Base-by-base conservation (phyloP, 2,113 vertebrate genomes). In the Mastomys natalensis region DNA sequence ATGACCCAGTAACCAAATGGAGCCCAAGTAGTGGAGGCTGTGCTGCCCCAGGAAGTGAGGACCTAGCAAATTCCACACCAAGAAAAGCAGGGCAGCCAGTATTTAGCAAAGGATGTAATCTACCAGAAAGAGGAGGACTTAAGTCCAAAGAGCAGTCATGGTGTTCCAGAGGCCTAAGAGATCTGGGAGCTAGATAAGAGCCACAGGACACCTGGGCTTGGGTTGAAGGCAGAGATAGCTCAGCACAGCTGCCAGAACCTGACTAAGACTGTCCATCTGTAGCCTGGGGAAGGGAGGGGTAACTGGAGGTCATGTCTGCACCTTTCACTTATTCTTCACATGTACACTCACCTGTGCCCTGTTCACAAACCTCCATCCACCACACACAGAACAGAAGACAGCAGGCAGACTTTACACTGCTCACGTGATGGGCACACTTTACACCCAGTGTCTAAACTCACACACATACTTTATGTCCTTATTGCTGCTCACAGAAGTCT, bases 401-500 rank as follows among this genome's bases (percentile, higher is more conserved):
- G 58, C 11, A 97, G 51, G 82, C 80, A 93, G 90, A 96, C 95
- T 87, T 91, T 60, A 53, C 16, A 58, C 1, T 3, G 72, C 68
- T 1, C 60, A 19, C 43, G 73, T 40, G 8, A 0, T 0, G 3
- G 2, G 51, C 6, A 29, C 51, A 45, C 77, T 45, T 89, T 0
- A 15, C 24, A 55, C 86, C 3, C 26, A 92, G 82, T 81, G 87
- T 0, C 0, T 37, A 97, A 95, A 97, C 84, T 96, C 26, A 78
- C 1, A 85, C 89, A 84, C 89, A 96, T 95, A 89, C 77, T 95
- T 87, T 48, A 70, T 82, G 73, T 60, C 89, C 22, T 7, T 7
- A 45, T 22, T 88, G 81, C 72, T 95, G 13, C 34, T 31, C 89
- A 95, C 90, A 40, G 21, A 93, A 21, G 6, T 11, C 91, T 82